These are phyloP conservation scores for Pachydiplax longipennis DNA, from an alignment of 2,888 invertebrate species.

Conservation along the genomic window DNA sequence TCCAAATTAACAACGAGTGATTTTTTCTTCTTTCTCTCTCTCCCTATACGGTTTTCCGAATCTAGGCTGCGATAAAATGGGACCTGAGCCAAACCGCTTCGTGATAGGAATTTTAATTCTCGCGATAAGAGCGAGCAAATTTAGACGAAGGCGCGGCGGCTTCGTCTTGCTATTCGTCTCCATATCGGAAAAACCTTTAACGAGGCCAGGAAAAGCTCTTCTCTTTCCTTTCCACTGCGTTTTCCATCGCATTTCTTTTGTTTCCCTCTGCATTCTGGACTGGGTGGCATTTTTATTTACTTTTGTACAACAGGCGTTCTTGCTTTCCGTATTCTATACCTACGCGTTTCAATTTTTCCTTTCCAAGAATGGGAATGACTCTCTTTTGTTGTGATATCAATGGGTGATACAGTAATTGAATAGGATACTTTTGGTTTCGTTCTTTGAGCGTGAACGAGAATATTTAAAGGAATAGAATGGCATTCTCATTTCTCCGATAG, in stretches of 20 bases:
- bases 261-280: not conserved
- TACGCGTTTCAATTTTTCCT: too few species aligned
- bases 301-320: not conserved
- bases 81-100: constrained; percentile 7
- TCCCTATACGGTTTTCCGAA: not conserved
- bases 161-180: not conserved
- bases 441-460: not conserved
- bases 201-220: not conserved
- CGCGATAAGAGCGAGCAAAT: constrained; percentile 27
- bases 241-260: not conserved
- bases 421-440: not conserved
- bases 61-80: not conserved
- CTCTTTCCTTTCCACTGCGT: not conserved
- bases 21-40: not conserved
- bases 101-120: constrained; percentile 44
- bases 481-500: too few species aligned
- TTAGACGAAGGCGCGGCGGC: not conserved
- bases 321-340: not conserved
- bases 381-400: not conserved
- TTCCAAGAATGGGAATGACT: not conserved
- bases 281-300: not conserved
- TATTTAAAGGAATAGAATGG: too few species aligned
- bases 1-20: not conserved
- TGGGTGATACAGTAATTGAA: not conserved
- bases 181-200: constrained; percentile 15